These are phyloP conservation scores for Chionodraco myersi DNA, from an alignment of 2,113 vertebrate species.

Conservation along the genomic window DNA sequence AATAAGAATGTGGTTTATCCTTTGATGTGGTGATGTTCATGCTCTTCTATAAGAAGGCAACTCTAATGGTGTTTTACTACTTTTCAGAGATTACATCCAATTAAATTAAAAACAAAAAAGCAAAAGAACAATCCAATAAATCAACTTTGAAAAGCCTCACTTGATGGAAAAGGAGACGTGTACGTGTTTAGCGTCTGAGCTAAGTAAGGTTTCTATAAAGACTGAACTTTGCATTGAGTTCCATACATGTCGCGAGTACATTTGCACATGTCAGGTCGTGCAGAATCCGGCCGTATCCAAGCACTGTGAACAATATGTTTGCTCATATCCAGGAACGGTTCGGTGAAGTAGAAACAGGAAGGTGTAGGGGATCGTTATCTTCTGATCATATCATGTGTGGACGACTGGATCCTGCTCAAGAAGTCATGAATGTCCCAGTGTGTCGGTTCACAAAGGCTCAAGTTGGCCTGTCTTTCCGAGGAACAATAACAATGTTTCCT, in stretches of 20 bases:
- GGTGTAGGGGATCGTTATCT: conserved; percentile 40
- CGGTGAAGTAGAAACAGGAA: conserved; percentile 17
- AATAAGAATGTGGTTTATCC: background rate
- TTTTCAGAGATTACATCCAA: background rate
- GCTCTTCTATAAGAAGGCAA: background rate
- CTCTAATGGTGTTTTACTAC: conserved; percentile 5
- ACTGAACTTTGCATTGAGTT: background rate
- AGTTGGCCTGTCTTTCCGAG: background rate
- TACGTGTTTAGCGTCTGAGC: background rate
- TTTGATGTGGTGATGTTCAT: background rate
- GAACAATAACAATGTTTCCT: conserved; percentile 34
- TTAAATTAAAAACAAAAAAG: conserved; percentile 20
- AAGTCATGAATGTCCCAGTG: conserved; percentile 17
- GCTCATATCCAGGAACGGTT: background rate
- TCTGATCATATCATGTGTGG: conserved; percentile 23
- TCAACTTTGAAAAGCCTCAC: background rate
- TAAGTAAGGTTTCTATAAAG: background rate
- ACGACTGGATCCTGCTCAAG: conserved; percentile 13
- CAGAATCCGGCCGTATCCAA: background rate
- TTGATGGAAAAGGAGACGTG: background rate
- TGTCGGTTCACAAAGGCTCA: conserved; percentile 5
- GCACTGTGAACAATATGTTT: background rate
- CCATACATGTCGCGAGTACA: background rate
- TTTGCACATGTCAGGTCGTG: background rate
- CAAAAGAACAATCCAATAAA: conserved; percentile 16